phyloP scores from a whole-genome alignment of 2,113 vertebrate genomes.

The Recurvirostra avosetta region DNA sequence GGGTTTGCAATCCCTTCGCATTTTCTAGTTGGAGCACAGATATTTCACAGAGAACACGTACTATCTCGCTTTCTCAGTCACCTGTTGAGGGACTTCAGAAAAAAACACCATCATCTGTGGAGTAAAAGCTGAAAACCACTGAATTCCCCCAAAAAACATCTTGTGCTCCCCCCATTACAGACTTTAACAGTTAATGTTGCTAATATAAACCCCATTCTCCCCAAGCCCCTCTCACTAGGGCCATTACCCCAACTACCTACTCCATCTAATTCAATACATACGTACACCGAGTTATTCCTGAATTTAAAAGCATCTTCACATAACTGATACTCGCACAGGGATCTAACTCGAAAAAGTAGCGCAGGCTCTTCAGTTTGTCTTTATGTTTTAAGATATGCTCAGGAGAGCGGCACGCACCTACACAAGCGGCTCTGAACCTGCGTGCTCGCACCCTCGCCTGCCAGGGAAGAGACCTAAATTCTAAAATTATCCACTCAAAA shows the following conservation, averaged over 20 bases:
- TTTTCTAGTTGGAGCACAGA: neutral
- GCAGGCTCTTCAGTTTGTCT: neutral
- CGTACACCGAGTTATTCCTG: neutral
- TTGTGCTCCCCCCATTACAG: neutral
- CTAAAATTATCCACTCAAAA: neutral
- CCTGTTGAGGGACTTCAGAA: neutral
- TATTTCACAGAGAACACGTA: neutral
- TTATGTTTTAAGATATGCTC: neutral
- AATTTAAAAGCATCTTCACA: neutral
- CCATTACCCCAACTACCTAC: neutral
- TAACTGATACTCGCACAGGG: neutral
- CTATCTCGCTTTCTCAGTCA: neutral
- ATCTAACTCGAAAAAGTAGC: neutral
- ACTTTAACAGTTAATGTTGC: neutral
- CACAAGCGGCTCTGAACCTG: neutral
- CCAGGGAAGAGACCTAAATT: neutral
- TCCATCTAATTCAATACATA: neutral
- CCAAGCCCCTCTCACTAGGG: neutral
- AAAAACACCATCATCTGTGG: neutral
- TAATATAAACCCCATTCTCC: neutral
- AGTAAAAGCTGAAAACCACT: neutral
- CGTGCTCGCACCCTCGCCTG: neutral
- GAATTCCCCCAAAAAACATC: neutral
- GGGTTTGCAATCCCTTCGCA: accelerated
- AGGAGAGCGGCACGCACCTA: neutral